Base-by-base conservation (phyloP, 2,888 invertebrate species). In the Mesoligia furuncula region DNA sequence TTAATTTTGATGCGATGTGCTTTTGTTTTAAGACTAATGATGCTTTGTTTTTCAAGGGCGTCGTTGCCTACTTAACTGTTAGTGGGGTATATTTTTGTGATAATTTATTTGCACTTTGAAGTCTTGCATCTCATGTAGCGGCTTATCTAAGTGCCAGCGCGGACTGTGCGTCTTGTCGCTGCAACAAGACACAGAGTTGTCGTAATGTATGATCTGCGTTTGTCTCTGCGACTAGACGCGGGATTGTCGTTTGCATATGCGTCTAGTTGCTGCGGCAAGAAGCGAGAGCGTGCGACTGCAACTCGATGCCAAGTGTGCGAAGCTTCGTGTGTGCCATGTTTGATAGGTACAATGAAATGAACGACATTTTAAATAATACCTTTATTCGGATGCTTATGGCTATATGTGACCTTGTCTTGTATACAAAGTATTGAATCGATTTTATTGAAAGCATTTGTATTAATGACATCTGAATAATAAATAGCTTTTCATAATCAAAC, bases 21-120 rank as follows among this genome's bases (percentile, higher is more conserved):
- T 82, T 82, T 77, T 80, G 82, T 77, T 66, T 39, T 20, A 5
- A 77, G 36, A 69, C 59, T 80, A 80, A 77, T 70, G 81, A 66
- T 66, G 73, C 84, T 57, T 61, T 15, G 45, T n/a, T 48, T 65
- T 82, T 69, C 68, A 77, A 54, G 65, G 51, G 20, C 45, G 24
- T 80, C 8, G 45, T 27, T 51, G 3, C 20, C 48, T 20, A 15
- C 20, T 36, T 15, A 36, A 15, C 24, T 45, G 54, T 45, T 65
- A n/a, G 48, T 51, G 8, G 39, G 31, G n/a, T 24, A 59, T 45
- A 36, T 39, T 61, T 66, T 67, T 67, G 39, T 67, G 17, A 13
- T 59, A 5, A 27, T 59, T 66, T 42, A 15, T 61, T 11, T 31
- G 31, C 31, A 17, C 36, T 36, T 42, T 71, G 17, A 62, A 42